These are phyloP conservation scores for Piprites chloris DNA, from an alignment of 2,113 vertebrate genomes.

Conservation along the genomic window DNA sequence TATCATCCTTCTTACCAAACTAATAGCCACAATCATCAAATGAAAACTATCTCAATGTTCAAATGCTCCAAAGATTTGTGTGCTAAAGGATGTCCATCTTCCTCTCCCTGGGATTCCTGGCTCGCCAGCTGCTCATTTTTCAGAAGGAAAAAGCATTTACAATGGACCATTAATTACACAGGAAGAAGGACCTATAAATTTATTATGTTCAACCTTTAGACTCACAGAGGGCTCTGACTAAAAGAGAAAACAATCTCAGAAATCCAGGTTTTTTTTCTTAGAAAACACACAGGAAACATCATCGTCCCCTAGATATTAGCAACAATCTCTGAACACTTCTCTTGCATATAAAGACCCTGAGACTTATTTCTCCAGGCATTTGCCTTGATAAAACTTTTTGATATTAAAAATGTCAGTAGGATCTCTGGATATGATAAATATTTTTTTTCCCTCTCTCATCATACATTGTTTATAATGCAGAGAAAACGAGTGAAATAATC, in stretches of 20 bases:
- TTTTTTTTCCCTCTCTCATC: background rate
- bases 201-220: background rate
- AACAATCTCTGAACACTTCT: background rate
- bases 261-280: rapidly evolving
- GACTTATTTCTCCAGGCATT: background rate
- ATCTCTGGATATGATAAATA: background rate
- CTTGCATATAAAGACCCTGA: background rate
- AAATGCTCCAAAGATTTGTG: background rate
- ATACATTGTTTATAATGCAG: background rate
- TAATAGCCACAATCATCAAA: background rate
- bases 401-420: background rate
- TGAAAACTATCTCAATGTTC: background rate
- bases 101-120: background rate
- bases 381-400: background rate
- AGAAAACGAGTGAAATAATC: background rate
- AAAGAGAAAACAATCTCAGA: background rate
- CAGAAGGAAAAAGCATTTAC: background rate
- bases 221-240: background rate
- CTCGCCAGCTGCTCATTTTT: background rate
- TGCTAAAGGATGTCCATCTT: background rate
- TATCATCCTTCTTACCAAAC: background rate
- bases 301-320: background rate
- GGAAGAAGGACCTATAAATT: background rate
- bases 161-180: background rate
- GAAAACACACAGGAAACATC: background rate